Percentiles rank a stretch among this genome's conserved stretches.
Conservation (phyloP, 2,797 vertebrate genomes). For the Todus mexicanus region DNA sequence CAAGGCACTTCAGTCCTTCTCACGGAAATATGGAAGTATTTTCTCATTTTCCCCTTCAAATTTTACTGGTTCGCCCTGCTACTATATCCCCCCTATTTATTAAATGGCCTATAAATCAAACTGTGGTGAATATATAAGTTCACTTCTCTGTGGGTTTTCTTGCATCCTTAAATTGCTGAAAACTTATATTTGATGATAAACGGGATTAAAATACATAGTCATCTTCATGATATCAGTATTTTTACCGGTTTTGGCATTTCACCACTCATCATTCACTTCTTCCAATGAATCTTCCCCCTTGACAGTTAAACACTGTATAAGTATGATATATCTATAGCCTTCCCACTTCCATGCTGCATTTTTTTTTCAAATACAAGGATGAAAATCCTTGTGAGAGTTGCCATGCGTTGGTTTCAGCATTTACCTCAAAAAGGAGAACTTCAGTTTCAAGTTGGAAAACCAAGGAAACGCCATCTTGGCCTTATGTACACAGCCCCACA, state of each 20-base stretch:
- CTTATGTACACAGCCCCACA: accelerated
- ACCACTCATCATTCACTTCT: background rate
- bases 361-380: background rate
- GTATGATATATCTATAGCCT: background rate
- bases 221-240: background rate
- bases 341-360: background rate
- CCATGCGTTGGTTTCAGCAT: too few species aligned
- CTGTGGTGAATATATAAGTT: background rate
- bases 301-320: background rate
- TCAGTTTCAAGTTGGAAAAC: background rate
- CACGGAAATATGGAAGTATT: background rate
- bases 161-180: background rate
- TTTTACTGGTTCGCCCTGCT: background rate
- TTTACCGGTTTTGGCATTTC: background rate
- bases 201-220: background rate
- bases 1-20: background rate
- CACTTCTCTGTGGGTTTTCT: background rate
- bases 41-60: background rate
- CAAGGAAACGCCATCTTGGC: background rate
- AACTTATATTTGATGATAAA: background rate
- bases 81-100: background rate
- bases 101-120: background rate
- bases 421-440: background rate
- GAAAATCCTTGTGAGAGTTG: too few species aligned
- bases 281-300: background rate